A percentile compares a stretch with the other conserved stretches of the same genome.
Evolutionary conservation across 2,797 vertebrate species (phyloP).

Genomic region (Ambastaia sidthimunki): DNA sequence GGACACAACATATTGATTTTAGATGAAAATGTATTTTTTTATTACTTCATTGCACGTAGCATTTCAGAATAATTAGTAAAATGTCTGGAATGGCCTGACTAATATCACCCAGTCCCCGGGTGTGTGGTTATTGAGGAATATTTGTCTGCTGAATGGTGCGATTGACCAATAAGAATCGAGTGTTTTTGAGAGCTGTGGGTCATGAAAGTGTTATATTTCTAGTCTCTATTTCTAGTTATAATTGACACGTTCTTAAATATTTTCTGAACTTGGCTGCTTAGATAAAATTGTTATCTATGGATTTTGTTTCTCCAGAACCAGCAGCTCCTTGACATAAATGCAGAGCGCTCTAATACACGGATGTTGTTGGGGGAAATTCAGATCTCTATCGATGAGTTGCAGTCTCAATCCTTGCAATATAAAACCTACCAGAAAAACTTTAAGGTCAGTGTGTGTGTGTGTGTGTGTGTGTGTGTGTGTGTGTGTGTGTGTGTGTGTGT

Average conservation of each 20-base stretch:
- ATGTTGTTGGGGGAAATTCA: slow-evolving; percentile 76
- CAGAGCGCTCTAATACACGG: slow-evolving; percentile 75
- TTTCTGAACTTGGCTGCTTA: neutral
- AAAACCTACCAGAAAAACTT: slow-evolving; percentile 86
- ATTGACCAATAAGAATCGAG: no score
- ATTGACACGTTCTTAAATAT: neutral
- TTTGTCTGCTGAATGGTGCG: no score
- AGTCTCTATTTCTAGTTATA: neutral
- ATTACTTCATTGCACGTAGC: no score
- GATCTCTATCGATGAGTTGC: slow-evolving; percentile 79
- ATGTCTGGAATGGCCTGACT: no score
- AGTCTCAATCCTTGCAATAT: slow-evolving; percentile 78
- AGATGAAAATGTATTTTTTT: no score
- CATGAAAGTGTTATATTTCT: neutral
- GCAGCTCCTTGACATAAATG: slow-evolving; percentile 79
- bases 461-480: slow-evolving; percentile 42
- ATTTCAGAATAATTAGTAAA: no score
- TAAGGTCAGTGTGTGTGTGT: slow-evolving; percentile 75
- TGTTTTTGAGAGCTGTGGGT: no score
- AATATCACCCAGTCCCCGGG: no score
- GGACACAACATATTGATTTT: no score
- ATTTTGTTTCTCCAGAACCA: slow-evolving; percentile 73
- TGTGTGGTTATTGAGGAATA: no score
- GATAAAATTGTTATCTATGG: neutral
- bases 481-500: slow-evolving; percentile 36